Evolutionary conservation across 2,113 vertebrate genomes (phyloP), one percentile per base, ranked within the genome.

Genomic region (Leptobrachium ailaonicum): DNA sequence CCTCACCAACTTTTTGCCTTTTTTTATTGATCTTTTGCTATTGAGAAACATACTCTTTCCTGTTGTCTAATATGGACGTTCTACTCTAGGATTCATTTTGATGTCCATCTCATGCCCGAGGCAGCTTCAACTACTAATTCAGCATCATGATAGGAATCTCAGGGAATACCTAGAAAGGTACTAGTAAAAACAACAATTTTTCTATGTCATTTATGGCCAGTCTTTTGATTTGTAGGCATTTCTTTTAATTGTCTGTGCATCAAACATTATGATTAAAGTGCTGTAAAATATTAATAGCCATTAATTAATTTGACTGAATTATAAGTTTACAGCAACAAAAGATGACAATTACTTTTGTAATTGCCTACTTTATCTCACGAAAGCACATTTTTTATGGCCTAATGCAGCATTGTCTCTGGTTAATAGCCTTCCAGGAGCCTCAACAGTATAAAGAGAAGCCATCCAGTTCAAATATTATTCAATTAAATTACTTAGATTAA

Each of bases 311-410:
- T 62, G 74, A 41, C 62, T 66, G 74, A 76, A 76, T 80, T 73
- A 80, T 80, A 71, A 56, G 71, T 80, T 73, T 80, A 53, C 41
- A 2, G 60, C 53, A 58, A 73, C 77, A 80, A 80, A 73, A 41
- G 47, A 11, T 66, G 77, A 67, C 71, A 80, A 80, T 80, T 73
- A 73, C 73, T 73, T 42, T 58, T 73, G 44, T 80, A 80, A 73
- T 67, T 67, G 41, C 45, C 50, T 73, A 41, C 62, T 80, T 80
- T 80, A 73, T 80, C 77, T 80, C 77, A 66, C 56, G 64, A 80
- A 67, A 80, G 40, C 77, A 80, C 77, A 73, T 70, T 73, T 71
- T 32, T 80, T 80, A 73, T 67, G 56, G 71, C 62, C 60, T 45
- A 54, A 32, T 7, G 32, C 45, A 62, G 62, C n/a, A 80, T 66